Percentiles rank a stretch among this genome's conserved stretches.
These are phyloP conservation scores for Catharus minimus DNA, from an alignment of 2,113 vertebrate genomes.

Conservation along the genomic window DNA sequence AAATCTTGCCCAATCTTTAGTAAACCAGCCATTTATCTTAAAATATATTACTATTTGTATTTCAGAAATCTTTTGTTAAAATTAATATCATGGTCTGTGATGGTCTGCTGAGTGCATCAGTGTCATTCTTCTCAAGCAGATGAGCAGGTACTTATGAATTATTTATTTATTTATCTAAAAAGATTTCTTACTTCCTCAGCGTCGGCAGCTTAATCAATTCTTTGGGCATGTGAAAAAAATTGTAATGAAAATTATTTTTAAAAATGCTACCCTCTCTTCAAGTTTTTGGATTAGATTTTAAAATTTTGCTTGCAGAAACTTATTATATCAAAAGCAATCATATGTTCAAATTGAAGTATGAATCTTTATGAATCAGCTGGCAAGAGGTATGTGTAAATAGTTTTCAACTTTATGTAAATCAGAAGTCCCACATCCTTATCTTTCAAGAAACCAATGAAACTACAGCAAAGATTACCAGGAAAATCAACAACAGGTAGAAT, in stretches of 20 bases:
- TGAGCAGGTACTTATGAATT: slow-evolving; percentile 8
- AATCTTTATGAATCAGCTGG: not conserved
- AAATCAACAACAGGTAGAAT: not conserved
- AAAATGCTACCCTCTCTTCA: not conserved
- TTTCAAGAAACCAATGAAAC: not conserved
- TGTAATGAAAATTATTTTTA: not conserved
- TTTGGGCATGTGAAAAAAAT: not conserved
- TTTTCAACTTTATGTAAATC: not conserved
- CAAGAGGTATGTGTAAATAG: not conserved
- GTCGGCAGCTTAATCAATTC: not conserved
- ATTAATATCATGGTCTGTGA: not conserved
- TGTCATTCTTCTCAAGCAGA: slow-evolving; percentile 21
- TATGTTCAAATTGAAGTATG: not conserved
- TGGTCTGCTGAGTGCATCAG: not conserved
- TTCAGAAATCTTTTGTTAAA: slow-evolving; percentile 42
- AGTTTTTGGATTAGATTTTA: not conserved
- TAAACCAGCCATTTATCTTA: slow-evolving; percentile 20
- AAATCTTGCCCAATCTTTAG: slow-evolving; percentile 40
- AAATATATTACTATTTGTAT: slow-evolving; percentile 46
- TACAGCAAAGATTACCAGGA: not conserved
- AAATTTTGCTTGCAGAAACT: not conserved
- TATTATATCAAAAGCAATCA: not conserved
- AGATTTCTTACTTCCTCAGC: not conserved
- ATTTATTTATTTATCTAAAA: slow-evolving; percentile 18
- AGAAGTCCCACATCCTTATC: not conserved